Conservation (phyloP, 1,140 invertebrate genomes). For the Gyrodactylus bullatarudis region DNA sequence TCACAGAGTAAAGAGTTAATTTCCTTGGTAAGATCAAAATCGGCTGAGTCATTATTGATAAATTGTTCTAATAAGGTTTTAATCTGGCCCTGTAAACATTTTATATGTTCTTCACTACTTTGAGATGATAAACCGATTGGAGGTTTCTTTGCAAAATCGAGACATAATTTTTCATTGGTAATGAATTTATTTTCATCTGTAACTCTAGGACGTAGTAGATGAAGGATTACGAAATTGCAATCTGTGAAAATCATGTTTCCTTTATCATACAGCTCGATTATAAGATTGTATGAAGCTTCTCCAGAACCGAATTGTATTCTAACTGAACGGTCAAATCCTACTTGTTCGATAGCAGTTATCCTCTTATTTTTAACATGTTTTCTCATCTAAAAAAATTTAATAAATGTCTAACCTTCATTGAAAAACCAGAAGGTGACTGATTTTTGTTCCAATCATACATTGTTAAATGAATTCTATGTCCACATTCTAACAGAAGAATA, state of each 20-base stretch:
- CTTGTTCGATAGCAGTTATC: slow-evolving; percentile 46
- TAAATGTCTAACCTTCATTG: slow-evolving; percentile 46
- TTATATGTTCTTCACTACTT: background rate
- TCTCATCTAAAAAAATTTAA: slow-evolving; percentile 18
- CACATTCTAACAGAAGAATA: slow-evolving; percentile 64
- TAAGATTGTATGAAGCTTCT: slow-evolving; percentile 71
- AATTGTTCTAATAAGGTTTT: background rate
- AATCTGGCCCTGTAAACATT: background rate
- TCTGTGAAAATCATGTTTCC: slow-evolving; percentile 87
- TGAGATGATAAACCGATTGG: background rate
- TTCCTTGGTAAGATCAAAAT: background rate
- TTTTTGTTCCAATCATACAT: slow-evolving; percentile 94
- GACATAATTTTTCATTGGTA: slow-evolving; percentile 58
- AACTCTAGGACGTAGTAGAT: slow-evolving; percentile 58
- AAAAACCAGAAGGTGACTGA: slow-evolving; percentile 62
- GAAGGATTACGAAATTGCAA: slow-evolving; percentile 52
- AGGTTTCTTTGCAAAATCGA: slow-evolving; percentile 31
- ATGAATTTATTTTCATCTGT: slow-evolving; percentile 30
- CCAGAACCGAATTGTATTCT: slow-evolving; percentile 27
- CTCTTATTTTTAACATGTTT: slow-evolving; percentile 89
- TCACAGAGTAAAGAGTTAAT: background rate
- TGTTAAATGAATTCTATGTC: slow-evolving; percentile 60
- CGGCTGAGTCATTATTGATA: background rate
- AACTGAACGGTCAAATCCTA: slow-evolving; percentile 31
- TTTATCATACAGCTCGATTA: slow-evolving; percentile 74